These are phyloP conservation scores for Drosophila mayaguana DNA, from an alignment of 2,888 invertebrate genomes.

Conservation along the genomic window DNA sequence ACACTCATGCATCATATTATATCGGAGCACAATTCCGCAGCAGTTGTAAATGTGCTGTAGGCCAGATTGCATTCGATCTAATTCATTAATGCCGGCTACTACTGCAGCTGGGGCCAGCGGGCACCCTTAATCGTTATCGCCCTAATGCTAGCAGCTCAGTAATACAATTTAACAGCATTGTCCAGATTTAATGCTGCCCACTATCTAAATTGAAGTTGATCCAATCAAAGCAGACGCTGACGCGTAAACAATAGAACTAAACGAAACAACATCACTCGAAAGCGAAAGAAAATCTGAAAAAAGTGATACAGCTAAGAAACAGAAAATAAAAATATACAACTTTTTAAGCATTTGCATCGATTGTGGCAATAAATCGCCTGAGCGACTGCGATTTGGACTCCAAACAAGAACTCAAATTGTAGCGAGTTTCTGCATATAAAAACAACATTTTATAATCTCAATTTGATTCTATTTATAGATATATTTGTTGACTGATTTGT, in stretches of 20 bases:
- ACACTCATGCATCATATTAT: conserved; percentile 1
- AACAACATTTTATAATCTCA: background rate
- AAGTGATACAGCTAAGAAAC: background rate
- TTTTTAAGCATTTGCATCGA: conserved; percentile 31
- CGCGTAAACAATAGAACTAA: conserved; percentile 38
- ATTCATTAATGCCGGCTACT: conserved; percentile 37
- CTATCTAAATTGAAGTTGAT: conserved; percentile 34
- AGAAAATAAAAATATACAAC: conserved; percentile 17
- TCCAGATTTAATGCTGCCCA: conserved; percentile 29
- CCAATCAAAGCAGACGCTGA: conserved; percentile 41
- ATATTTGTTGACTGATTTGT: background rate
- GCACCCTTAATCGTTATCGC: conserved; percentile 21
- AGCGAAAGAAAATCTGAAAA: conserved; percentile 8
- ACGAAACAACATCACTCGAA: background rate
- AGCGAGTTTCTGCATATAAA: background rate
- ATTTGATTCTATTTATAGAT: background rate
- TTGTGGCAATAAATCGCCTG: conserved; percentile 52
- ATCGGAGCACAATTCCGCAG: conserved; percentile 2
- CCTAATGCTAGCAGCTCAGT: conserved; percentile 37
- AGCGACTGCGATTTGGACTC: conserved; percentile 30
- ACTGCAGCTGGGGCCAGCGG: conserved; percentile 2
- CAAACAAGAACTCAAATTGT: background rate
- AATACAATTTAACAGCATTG: conserved; percentile 27
- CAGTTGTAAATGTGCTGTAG: conserved; percentile 15
- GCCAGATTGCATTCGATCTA: conserved; percentile 51